Evolutionary conservation across 2,113 vertebrate species (phyloP), one percentile per base, ranked within the genome.

Genomic region (Megaceryle maxima): DNA sequence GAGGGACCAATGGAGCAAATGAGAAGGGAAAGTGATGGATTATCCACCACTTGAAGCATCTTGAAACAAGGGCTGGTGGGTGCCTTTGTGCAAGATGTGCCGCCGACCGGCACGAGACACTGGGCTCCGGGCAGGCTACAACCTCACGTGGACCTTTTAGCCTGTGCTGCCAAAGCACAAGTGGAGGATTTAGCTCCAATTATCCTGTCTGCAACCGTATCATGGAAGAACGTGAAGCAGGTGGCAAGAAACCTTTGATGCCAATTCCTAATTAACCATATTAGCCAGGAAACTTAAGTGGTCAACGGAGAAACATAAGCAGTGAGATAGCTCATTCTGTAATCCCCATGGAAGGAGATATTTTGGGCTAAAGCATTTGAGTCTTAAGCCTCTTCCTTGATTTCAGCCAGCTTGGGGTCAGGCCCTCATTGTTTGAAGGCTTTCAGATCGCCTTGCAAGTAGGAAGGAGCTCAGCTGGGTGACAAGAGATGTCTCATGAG

Each of bases 31-130:
- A 55, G 75, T 21, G 68, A 53, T 43, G 95, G 94, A 95, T 95
- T 95, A 88, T 55, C 46, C 64, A 68, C 37, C 88, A 90, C 94
- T 92, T 87, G 81, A 92, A 92, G 81, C 74, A 9, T 51, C 91
- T 78, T 63, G 80, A 94, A 78, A 19, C 0, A 21, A 46, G 72
- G 80, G 41, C 72, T 66, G 67, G 80, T 66, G 72, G 80, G 43
- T 41, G 57, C 60, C 60, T 74, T 59, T 55, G 73, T 46, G 82
- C 7, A 63, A 37, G 75, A 57, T 1, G 3, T 22, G 64, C 13
- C 10, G 39, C 9, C 17, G 8, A 53, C 72, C 37, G 51, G 78
- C 89, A 10, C 4, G 1, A 79, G 51, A 33, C 77, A 29, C 24
- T 2, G 50, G 82, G 86, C 92, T 91, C 93, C 76, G 24, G 68